A percentile compares a stretch with the other conserved stretches of the same genome.
Evolutionary conservation across 2,113 vertebrate genomes (phyloP).

Genomic region (Gallinago jamesoni): DNA sequence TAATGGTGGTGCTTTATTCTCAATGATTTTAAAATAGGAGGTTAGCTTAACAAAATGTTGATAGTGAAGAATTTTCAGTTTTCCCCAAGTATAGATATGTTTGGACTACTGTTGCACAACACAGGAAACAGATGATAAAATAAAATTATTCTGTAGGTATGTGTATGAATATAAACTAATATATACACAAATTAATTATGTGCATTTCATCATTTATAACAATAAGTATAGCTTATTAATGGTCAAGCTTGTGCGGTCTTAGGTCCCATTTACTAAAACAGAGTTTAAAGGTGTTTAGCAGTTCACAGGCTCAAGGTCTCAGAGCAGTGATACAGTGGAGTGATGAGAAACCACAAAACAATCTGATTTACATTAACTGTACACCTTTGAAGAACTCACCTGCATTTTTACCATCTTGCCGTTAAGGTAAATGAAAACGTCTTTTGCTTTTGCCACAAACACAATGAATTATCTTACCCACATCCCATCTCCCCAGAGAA

Average conservation of each 20-base stretch:
- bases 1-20: conserved; percentile 33
- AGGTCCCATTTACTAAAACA: neutral
- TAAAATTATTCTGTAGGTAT: neutral
- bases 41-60: neutral
- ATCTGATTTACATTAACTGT: neutral
- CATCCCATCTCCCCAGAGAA: neutral
- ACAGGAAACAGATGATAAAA: neutral
- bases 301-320: neutral
- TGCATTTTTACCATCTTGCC: neutral
- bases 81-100: neutral
- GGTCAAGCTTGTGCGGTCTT: neutral
- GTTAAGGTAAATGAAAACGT: neutral
- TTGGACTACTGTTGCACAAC: neutral
- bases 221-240: neutral
- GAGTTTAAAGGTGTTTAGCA: neutral
- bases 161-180: neutral
- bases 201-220: neutral
- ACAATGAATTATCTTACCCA: neutral
- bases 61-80: neutral
- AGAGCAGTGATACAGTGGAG: neutral
- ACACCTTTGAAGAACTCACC: neutral
- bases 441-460: neutral
- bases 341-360: neutral
- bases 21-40: conserved; percentile 39
- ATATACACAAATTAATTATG: neutral